Base-by-base conservation (phyloP, 2,888 invertebrate genomes). In the Empis stercorea region DNA sequence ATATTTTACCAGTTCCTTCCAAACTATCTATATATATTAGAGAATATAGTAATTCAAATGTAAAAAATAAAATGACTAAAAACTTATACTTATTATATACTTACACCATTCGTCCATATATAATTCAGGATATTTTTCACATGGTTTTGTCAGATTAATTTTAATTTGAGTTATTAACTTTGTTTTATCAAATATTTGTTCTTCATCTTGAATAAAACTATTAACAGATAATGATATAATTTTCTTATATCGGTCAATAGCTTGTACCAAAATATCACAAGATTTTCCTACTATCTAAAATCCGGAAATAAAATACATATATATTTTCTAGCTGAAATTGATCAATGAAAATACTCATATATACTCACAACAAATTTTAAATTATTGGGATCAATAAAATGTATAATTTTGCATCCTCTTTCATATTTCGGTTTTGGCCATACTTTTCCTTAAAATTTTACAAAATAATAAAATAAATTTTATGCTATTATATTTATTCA, bases 81-180 rank as follows among this genome's bases (percentile, higher is more conserved):
- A 20, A 20, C 3, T 4, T 4, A 20, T 20, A 20, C 4, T 20
- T 23, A 37, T 30, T 14, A n/a, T 41, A 13, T 34, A 55, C 79
- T 75, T 73, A 87, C 84, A 89, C 55, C 76, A 75, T 69, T 92
- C 92, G 60, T 82, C 78, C 80, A 87, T 87, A 41, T 74, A 64
- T 34, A 80, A 66, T 50, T 76, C 66, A 0, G 89, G 89, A 58
- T 74, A 73, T 1, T 70, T 39, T 57, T 81, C 78, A 62, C 89
- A 91, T 0, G 73, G 66, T 6, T 70, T 2, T 27, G 23, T 27
- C 5, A 27, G 9, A 27, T 27, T 9, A 4, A 27, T 7, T 7
- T 6, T 7, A 27, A 27, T 27, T 6, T 27, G 4, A 10, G 63
- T 61, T n/a, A 84, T 59, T 46, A 63, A 64, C 6, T 72, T 73